Evolutionary conservation across 1,140 invertebrate species (phyloP), one percentile per base, ranked within the genome.

Genomic region (Bombyx mandarina): DNA sequence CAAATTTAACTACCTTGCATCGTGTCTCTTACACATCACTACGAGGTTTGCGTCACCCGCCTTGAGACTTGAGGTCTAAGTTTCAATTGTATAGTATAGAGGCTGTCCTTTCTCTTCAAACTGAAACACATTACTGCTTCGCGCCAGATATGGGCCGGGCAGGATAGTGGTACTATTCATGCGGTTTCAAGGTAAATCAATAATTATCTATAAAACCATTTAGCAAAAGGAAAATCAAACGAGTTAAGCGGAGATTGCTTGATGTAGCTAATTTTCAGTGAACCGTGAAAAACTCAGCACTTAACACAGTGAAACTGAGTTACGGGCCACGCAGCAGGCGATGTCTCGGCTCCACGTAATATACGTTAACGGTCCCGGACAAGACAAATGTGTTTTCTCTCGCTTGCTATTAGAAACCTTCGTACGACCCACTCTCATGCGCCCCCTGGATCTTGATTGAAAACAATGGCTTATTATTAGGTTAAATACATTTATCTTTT

Each of bases 361-460:
- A 86, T 85, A 83, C 83, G 82, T 71, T 86, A 83, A 86, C 80
- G 78, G 76, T 71, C 72, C 66, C 62, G 72, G 80, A 82, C 80
- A 86, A 86, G 83, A 83, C 79, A 83, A 86, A 86, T 86, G 83
- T 86, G 79, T 82, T 86, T 84, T 84, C 80, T 71, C 77, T 79
- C 63, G 67, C 69, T 73, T 68, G 65, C 71, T 81, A 74, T 74
- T 73, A 76, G 66, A 69, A 57, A 73, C 64, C 67, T 55, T 60
- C 54, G 56, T 57, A 50, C 55, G 65, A 60, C 60, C 65, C 67
- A 61, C 64, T 72, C 67, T 69, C 67, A 68, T 75, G 66, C 65
- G 54, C 59, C 52, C 65, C 70, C 69, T 60, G 65, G 62, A 66
- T 68, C 68, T 71, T 68, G 72, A 77, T 75, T 77, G 75, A 75